Conservation (phyloP, 2,113 vertebrate genomes). For the Trematocara marginatum region DNA sequence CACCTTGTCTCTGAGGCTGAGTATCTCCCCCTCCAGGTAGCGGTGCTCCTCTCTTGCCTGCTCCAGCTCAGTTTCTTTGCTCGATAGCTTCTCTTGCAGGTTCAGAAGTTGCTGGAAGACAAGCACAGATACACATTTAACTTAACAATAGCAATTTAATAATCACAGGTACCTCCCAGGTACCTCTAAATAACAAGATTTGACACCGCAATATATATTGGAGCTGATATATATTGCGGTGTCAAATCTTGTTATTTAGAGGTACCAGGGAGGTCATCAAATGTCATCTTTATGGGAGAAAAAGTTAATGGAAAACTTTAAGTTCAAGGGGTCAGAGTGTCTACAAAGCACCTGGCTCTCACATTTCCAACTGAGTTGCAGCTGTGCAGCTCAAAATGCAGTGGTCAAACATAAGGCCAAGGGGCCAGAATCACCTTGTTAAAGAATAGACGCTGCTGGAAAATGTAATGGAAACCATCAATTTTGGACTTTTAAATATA, state of each 20-base stretch:
- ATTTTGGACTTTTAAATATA: neutral
- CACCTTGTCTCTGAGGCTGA: conserved; percentile 58
- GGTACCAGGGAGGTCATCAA: rapidly evolving
- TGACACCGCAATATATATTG: neutral
- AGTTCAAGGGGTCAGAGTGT: neutral
- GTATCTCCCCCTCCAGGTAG: conserved; percentile 62
- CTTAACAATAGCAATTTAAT: neutral
- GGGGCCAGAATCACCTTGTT: neutral
- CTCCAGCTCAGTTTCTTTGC: conserved; percentile 85
- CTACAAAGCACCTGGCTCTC: neutral
- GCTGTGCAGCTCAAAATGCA: neutral
- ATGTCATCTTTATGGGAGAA: neutral
- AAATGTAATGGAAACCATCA: neutral
- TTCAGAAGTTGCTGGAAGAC: conserved; percentile 82
- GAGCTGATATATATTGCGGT: neutral
- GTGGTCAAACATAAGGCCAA: neutral
- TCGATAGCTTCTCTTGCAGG: conserved; percentile 86
- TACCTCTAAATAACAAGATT: neutral
- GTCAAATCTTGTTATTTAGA: neutral
- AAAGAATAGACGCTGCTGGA: neutral
- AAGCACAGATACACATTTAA: neutral
- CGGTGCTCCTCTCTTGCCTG: conserved; percentile 84
- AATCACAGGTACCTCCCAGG: neutral
- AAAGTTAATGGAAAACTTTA: neutral
- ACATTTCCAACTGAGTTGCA: neutral